These are phyloP conservation scores for Agrotis exclamationis DNA, from an alignment of 2,888 invertebrate genomes.

Conservation along the genomic window DNA sequence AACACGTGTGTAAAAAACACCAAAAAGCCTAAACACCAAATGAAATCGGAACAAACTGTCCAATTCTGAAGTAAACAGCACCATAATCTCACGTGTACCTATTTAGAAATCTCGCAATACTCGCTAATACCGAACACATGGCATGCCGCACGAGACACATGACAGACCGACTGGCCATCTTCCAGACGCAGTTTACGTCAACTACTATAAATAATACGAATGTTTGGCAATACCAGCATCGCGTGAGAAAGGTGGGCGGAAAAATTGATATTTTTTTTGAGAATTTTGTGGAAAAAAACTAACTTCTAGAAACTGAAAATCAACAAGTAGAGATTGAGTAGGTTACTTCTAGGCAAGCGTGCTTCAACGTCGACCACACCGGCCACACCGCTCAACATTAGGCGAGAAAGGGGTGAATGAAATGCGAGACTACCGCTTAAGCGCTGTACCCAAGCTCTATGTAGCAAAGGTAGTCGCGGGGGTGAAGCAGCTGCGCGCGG, in stretches of 20 bases:
- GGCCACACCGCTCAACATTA: no score
- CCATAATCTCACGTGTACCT: conserved; percentile 18
- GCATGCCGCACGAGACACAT: conserved; percentile 39
- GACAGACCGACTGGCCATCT: conserved; percentile 72
- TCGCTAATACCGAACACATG: conserved; percentile 50
- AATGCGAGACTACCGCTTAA: no score
- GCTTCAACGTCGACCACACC: no score
- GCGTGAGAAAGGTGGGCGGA: conserved; percentile 46
- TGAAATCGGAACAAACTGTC: background rate
- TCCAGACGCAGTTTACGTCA: conserved; percentile 81
- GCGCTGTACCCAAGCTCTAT: no score
- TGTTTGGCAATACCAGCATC: conserved; percentile 77
- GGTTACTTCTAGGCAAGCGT: no score
- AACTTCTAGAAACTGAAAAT: conserved; percentile 4
- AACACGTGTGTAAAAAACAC: no score
- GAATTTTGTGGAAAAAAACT: conserved; percentile 19
- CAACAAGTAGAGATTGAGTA: no score
- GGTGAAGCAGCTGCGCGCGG: no score
- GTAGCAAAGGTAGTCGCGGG: no score
- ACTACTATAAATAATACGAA: conserved; percentile 77
- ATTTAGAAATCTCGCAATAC: conserved; percentile 39
- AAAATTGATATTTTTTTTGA: conserved; percentile 20
- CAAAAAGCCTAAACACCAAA: background rate
- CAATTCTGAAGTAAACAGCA: conserved; percentile 24
- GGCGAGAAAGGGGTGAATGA: no score